phyloP scores from a whole-genome alignment of 2,888 invertebrate genomes.

The Cryptocephalus moraei region DNA sequence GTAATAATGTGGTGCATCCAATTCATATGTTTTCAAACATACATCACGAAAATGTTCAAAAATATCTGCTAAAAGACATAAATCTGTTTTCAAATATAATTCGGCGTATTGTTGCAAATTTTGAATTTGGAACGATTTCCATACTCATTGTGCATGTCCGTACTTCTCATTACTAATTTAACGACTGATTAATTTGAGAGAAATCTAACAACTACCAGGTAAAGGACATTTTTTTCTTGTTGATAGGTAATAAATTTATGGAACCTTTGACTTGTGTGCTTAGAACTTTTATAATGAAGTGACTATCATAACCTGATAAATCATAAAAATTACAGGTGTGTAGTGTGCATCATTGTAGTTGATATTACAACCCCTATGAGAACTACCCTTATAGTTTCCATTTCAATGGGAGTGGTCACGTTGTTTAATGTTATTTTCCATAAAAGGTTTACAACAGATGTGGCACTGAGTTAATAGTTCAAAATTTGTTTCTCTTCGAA shows the following conservation, averaged over 20 bases:
- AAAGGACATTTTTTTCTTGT: conserved; percentile 2
- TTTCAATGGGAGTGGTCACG: not conserved
- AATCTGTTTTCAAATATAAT: conserved; percentile 9
- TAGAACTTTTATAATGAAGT: conserved; percentile 17
- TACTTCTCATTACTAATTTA: too few species aligned
- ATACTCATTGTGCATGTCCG: too few species aligned
- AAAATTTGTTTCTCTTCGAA: too few species aligned
- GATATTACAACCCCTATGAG: conserved; percentile 15
- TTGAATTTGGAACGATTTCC: conserved; percentile 14
- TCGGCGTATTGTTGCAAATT: conserved; percentile 23
- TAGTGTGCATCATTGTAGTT: conserved; percentile 12
- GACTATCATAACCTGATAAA: conserved; percentile 17
- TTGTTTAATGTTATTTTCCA: too few species aligned
- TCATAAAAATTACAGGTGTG: conserved; percentile 19
- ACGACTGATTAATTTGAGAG: too few species aligned
- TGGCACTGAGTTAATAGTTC: too few species aligned
- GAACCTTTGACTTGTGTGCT: conserved; percentile 10
- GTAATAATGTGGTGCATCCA: conserved; percentile 28
- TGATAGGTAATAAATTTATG: conserved; percentile 11
- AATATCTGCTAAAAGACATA: conserved; percentile 10
- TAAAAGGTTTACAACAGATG: too few species aligned
- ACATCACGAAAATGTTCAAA: conserved; percentile 11
- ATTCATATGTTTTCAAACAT: conserved; percentile 10
- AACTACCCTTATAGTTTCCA: conserved; percentile 2
- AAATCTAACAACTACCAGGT: too few species aligned